Evolutionary conservation across 2,797 vertebrate genomes (phyloP).

Genomic region (Sebastes wilsoni): DNA sequence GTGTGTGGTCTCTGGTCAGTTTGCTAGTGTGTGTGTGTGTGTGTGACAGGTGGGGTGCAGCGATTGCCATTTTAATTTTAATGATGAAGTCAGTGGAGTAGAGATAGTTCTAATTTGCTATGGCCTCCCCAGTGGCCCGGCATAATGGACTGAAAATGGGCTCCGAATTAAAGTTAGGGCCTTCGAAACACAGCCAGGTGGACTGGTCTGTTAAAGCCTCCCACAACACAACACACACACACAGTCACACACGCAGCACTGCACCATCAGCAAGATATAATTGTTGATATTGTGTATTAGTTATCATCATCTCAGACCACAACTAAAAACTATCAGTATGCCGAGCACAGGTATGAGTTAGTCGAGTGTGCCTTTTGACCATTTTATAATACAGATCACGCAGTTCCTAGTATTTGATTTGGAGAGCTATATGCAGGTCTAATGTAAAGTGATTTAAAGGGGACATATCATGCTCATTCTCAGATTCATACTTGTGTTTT

Average conservation of each 20-base stretch:
- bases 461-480: too few species aligned
- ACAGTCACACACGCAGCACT: slow-evolving; percentile 6
- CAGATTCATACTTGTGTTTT: too few species aligned
- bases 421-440: not conserved
- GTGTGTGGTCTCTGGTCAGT: slow-evolving; percentile 21
- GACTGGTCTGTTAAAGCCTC: slow-evolving; percentile 18
- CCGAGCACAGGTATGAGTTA: not conserved
- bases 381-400: too few species aligned
- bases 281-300: slow-evolving; percentile 22
- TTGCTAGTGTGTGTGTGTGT: not conserved
- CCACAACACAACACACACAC: not conserved
- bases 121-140: slow-evolving; percentile 73
- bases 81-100: slow-evolving; percentile 83
- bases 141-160: slow-evolving; percentile 82
- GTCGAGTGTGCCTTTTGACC: not conserved
- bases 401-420: too few species aligned
- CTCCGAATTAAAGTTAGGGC: slow-evolving; percentile 73
- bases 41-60: slow-evolving; percentile 69
- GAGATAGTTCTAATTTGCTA: slow-evolving; percentile 81
- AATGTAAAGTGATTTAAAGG: not conserved
- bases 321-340: slow-evolving; percentile 9
- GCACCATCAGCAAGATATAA: slow-evolving; percentile 24
- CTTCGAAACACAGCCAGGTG: slow-evolving; percentile 63
- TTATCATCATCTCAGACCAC: slow-evolving; percentile 1
- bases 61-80: slow-evolving; percentile 77